These are phyloP conservation scores for Galemys pyrenaicus DNA, from an alignment of 2,113 vertebrate genomes.

Conservation along the genomic window DNA sequence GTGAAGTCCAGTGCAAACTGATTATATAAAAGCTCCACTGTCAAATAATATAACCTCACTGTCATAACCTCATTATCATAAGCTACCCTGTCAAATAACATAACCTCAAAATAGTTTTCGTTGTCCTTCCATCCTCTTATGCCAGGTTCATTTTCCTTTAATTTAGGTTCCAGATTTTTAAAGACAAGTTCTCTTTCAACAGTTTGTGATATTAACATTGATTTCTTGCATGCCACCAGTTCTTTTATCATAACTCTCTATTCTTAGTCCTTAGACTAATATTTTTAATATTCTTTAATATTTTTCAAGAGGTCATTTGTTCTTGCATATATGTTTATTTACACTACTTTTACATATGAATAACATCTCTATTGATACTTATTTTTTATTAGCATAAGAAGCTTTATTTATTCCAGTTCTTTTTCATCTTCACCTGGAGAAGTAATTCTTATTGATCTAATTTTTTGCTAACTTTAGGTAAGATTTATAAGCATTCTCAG, in stretches of 20 bases:
- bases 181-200: neutral
- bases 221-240: neutral
- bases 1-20: neutral
- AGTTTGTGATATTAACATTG: too few relatives aligned
- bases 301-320: neutral
- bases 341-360: neutral
- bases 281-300: neutral
- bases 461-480: constrained; percentile 75
- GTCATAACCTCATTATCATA: too few relatives aligned
- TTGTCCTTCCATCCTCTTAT: neutral
- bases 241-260: neutral
- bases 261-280: neutral
- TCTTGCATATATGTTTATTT: neutral
- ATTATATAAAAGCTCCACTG: too few relatives aligned
- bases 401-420: neutral
- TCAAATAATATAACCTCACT: too few relatives aligned
- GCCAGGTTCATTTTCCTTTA: neutral
- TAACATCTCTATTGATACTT: neutral
- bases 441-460: neutral
- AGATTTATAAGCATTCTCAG: constrained; percentile 84
- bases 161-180: neutral
- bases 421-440: neutral
- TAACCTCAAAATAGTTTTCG: neutral
- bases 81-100: too few relatives aligned
- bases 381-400: constrained; percentile 24